These are phyloP conservation scores for Amphilophus citrinellus DNA, from an alignment of 2,113 vertebrate genomes.

Conservation along the genomic window DNA sequence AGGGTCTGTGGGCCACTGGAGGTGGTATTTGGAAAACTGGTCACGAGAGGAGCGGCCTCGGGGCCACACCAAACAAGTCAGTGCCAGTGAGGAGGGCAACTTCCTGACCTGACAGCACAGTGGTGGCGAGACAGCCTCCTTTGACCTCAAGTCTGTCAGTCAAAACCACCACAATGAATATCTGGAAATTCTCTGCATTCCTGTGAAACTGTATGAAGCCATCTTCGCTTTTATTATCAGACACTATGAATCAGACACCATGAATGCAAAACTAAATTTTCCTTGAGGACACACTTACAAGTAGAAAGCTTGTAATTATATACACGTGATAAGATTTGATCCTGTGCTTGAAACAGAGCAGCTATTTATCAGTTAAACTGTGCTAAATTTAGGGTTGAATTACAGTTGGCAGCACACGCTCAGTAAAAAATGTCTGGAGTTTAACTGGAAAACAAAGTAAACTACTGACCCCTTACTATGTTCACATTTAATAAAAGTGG, in stretches of 20 bases:
- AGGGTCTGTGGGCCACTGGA: not conserved
- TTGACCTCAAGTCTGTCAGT: slow-evolving; percentile 56
- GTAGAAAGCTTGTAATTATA: not conserved
- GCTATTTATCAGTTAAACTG: slow-evolving; percentile 22
- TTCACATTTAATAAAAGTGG: slow-evolving; percentile 19
- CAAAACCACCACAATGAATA: slow-evolving; percentile 45
- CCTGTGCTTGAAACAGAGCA: slow-evolving; percentile 35
- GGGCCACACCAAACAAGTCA: slow-evolving; percentile 38
- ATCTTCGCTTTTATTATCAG: slow-evolving; percentile 3
- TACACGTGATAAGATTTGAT: slow-evolving; percentile 35
- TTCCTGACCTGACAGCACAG: slow-evolving; percentile 62
- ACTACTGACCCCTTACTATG: slow-evolving; percentile 17
- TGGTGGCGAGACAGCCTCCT: slow-evolving; percentile 23
- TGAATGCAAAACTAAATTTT: not conserved
- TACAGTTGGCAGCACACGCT: slow-evolving; percentile 8
- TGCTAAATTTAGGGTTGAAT: slow-evolving; percentile 12
- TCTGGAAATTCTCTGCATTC: slow-evolving; percentile 50
- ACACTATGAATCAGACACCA: not conserved
- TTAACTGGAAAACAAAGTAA: slow-evolving; percentile 4
- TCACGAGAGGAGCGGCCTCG: slow-evolving; percentile 43
- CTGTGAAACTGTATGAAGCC: slow-evolving; percentile 6
- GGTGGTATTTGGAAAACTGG: slow-evolving; percentile 35
- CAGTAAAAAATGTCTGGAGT: slow-evolving; percentile 1
- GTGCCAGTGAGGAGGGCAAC: slow-evolving; percentile 37
- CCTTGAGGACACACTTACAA: slow-evolving; percentile 28